Percentiles rank a stretch among this genome's conserved stretches.
These are phyloP conservation scores for Orchesella flavescens DNA, from an alignment of 2,888 invertebrate genomes.

Conservation along the genomic window DNA sequence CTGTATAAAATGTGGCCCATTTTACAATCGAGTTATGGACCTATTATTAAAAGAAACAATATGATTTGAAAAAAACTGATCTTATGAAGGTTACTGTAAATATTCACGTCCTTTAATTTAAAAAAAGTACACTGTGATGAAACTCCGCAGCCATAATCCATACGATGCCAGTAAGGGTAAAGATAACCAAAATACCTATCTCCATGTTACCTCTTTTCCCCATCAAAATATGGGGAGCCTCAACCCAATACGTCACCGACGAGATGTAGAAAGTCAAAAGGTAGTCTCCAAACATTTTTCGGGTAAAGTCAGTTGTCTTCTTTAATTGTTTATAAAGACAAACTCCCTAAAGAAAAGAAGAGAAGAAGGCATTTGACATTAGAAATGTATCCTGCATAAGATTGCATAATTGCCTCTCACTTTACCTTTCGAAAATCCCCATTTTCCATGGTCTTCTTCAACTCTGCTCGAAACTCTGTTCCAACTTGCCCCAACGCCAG, in stretches of 20 bases:
- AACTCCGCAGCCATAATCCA: slow-evolving; percentile 12
- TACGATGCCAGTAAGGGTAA: not conserved
- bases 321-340: not conserved
- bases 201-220: slow-evolving; percentile 2
- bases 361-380: not conserved
- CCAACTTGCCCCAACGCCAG: not conserved
- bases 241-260: not conserved
- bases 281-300: not conserved
- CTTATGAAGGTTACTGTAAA: too few relatives aligned
- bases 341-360: not conserved
- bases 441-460: not conserved
- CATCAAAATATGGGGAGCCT: not conserved
- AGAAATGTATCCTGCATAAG: not conserved
- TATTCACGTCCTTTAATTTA: not conserved
- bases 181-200: not conserved
- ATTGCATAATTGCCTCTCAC: not conserved
- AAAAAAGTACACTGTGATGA: slow-evolving; percentile 14
- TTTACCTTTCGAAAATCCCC: not conserved
- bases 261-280: not conserved
- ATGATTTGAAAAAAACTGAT: too few relatives aligned
- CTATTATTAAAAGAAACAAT: not conserved
- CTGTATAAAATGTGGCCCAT: slow-evolving; percentile 1
- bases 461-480: not conserved
- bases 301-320: not conserved
- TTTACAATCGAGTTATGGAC: not conserved